Conservation (phyloP, 2,113 vertebrate genomes). For the Chelonoidis abingdonii region DNA sequence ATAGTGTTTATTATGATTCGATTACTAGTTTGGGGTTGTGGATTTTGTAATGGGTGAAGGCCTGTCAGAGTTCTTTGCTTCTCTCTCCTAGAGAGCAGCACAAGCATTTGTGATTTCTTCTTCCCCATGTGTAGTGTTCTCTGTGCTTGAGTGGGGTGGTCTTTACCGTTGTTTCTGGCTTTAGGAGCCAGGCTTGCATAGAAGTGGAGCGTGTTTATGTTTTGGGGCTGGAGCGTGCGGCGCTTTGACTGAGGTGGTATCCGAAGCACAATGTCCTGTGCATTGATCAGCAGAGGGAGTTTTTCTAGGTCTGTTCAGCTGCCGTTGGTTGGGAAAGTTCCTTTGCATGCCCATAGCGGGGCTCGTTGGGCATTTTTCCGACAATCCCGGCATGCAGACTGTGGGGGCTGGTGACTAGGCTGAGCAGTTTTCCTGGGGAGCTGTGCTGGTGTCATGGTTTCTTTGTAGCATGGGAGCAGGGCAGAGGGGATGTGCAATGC, state of each 20-base stretch:
- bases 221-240: not conserved
- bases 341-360: not conserved
- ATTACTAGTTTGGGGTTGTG: not conserved
- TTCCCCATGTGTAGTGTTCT: not conserved
- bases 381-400: not conserved
- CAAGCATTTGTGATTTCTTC: not conserved
- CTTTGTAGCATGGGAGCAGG: not conserved
- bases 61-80: no score
- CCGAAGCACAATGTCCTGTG: not conserved
- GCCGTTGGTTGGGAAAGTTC: not conserved
- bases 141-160: not conserved
- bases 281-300: not conserved
- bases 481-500: not conserved
- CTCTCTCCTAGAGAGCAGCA: not conserved
- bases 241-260: not conserved
- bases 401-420: not conserved
- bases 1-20: not conserved
- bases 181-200: not conserved
- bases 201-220: not conserved
- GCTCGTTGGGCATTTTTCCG: not conserved
- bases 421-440: not conserved
- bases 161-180: not conserved
- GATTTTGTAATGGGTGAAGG: not conserved
- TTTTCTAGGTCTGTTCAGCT: not conserved
- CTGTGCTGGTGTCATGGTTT: not conserved